phyloP scores from a whole-genome alignment of 2,797 vertebrate species.

The Petrocephalus sullivani region DNA sequence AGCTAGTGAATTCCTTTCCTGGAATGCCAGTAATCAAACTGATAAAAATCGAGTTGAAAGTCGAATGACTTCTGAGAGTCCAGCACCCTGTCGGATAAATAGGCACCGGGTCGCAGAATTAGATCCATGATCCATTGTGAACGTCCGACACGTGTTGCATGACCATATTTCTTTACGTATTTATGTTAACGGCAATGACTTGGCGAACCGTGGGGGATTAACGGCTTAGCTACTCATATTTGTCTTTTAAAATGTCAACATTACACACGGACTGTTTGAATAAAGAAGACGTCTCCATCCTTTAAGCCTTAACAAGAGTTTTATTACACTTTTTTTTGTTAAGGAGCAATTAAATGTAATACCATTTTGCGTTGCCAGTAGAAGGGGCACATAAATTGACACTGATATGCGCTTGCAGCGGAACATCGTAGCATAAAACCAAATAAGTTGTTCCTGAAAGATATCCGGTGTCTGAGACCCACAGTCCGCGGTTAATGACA shows the following conservation, averaged over 20 bases:
- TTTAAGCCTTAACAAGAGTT: conserved; percentile 58
- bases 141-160: not conserved
- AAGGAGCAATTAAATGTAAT: conserved; percentile 29
- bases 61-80: not conserved
- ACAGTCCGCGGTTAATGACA: conserved; percentile 15
- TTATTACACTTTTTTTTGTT: conserved; percentile 34
- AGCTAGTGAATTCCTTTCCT: not conserved
- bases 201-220: not conserved
- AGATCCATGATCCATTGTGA: not conserved
- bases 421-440: conserved; percentile 24
- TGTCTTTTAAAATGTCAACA: conserved; percentile 38
- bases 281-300: conserved; percentile 46
- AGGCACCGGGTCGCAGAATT: not conserved
- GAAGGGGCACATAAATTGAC: not conserved
- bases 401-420: not conserved
- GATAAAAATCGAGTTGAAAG: not conserved
- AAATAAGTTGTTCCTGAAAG: conserved; percentile 9
- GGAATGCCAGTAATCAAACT: not conserved
- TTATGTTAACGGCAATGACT: not conserved
- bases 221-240: conserved; percentile 18
- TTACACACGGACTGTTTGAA: conserved; percentile 47
- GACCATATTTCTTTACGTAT: not conserved
- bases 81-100: not conserved
- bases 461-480: conserved; percentile 22
- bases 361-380: not conserved